Evolutionary conservation across 2,113 vertebrate species (phyloP), one percentile per base, ranked within the genome.

Genomic region (Micronycteris hirsuta): DNA sequence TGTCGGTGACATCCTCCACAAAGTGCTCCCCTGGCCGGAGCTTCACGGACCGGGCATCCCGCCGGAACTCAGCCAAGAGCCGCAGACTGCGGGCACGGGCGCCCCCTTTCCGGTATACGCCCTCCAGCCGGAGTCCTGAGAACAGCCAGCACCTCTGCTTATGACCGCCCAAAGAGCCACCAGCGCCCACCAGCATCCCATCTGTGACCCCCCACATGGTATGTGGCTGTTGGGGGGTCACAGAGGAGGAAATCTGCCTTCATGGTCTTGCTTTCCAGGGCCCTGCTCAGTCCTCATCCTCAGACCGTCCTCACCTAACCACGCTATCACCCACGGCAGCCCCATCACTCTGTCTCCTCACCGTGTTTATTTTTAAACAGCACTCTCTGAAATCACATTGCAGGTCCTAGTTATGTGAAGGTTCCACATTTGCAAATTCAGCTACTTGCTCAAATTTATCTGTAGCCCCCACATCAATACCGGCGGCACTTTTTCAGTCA

Each of bases 61-160:
- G 98, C 16, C 99, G 99, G 90, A 99, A 99, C 90, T 99, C 99
- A 5, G 99, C 99, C 99, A 99, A 99, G 95, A 99, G 98, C 45
- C 99, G 98, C 77, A 99, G 99, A 97, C 99, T 99, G 22, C 99
- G 98, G 63, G 99, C 99, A 65, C 99, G 99, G 85, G 99, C 99
- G 0, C 99, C 99, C 0, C 99, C 99, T 97, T 99, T 99, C 95
- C 99, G 98, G 98, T 99, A 99, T 83, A 99, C 99, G 0, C 99
- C 99, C 96, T 99, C 99, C 0, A 99, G 99, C 4, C 99, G 98
- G 83, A 99, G 98, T 85, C 99, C 99, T 99, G 94, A 8, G 43
- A 94, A 77, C 19, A 92, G 16, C 56, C 92, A 92, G 38, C 7
- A 4, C 68, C 36, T 80, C 80, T 82, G 76, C 61, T 98, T 86